phyloP scores from a whole-genome alignment of 2,113 vertebrate species.

The Tragelaphus buxtoni region DNA sequence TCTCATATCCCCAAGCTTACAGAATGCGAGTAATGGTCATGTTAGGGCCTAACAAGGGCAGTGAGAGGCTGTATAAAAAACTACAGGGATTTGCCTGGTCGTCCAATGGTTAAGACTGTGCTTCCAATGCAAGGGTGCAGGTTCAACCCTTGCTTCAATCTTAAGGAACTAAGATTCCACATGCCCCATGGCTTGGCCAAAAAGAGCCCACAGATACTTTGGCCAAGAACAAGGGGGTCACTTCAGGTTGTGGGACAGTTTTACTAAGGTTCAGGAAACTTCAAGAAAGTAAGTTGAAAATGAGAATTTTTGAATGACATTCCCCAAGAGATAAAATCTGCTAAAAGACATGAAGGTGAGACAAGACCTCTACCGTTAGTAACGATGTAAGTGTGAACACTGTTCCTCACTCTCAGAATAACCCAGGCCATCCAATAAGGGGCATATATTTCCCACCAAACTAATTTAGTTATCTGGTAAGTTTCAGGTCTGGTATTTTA shows the following conservation, averaged over 20 bases:
- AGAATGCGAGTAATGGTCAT: background rate
- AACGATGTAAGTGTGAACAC: background rate
- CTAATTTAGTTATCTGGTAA: constrained; percentile 19
- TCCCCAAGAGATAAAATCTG: background rate
- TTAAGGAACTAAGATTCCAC: background rate
- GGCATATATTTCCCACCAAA: constrained; percentile 32
- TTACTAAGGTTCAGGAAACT: background rate
- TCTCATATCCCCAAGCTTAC: background rate
- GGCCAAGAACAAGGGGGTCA: background rate
- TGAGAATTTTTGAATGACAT: background rate
- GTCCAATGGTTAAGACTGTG: background rate
- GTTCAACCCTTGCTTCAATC: background rate
- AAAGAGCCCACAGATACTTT: background rate
- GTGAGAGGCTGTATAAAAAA: background rate
- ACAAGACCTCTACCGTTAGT: constrained; percentile 14
- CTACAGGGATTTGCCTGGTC: background rate
- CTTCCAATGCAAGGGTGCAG: background rate
- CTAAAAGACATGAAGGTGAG: background rate
- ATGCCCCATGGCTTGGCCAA: background rate
- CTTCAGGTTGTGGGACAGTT: background rate
- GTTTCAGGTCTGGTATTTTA: background rate
- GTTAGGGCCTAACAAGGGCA: background rate
- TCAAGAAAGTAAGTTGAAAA: constrained; percentile 21
- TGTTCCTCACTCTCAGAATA: constrained; percentile 1
- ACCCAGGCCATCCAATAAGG: background rate